Conservation (phyloP, 2,113 vertebrate species). For the Reinhardtius hippoglossoides region DNA sequence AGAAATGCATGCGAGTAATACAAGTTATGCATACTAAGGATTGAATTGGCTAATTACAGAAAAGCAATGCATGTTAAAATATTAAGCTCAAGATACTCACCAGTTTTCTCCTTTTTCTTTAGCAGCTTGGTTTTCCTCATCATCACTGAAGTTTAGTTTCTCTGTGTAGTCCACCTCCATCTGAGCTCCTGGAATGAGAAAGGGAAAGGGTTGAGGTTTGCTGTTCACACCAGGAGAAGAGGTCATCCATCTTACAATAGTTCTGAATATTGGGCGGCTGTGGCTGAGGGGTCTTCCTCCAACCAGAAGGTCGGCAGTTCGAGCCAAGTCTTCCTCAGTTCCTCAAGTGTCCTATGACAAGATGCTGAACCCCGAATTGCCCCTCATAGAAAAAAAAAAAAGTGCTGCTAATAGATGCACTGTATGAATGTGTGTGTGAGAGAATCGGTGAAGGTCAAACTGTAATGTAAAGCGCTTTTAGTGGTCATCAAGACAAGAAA, state of each 20-base stretch:
- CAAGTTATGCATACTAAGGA: no score
- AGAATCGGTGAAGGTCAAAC: no score
- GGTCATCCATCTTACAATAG: neutral
- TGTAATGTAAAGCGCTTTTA: no score
- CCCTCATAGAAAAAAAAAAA: no score
- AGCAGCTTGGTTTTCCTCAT: conserved; percentile 93
- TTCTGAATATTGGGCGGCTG: neutral
- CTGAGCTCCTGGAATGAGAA: conserved; percentile 88
- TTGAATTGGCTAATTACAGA: neutral
- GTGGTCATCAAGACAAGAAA: no score
- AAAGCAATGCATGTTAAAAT: neutral
- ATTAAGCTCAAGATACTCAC: conserved; percentile 72
- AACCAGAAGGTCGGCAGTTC: no score
- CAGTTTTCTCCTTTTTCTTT: conserved; percentile 91
- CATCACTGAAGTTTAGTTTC: conserved; percentile 98
- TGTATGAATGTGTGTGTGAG: no score
- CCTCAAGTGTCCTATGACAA: no score
- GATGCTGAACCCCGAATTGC: no score
- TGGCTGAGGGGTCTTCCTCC: no score
- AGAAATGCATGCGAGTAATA: neutral
- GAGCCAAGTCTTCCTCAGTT: no score
- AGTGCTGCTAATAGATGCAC: no score
- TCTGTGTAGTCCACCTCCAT: conserved; percentile 99
- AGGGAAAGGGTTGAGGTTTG: neutral
- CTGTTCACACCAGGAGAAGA: neutral